Percentiles rank a stretch among this genome's conserved stretches.
Conservation (phyloP, 2,797 vertebrate genomes). For the Decapterus maruadsi region DNA sequence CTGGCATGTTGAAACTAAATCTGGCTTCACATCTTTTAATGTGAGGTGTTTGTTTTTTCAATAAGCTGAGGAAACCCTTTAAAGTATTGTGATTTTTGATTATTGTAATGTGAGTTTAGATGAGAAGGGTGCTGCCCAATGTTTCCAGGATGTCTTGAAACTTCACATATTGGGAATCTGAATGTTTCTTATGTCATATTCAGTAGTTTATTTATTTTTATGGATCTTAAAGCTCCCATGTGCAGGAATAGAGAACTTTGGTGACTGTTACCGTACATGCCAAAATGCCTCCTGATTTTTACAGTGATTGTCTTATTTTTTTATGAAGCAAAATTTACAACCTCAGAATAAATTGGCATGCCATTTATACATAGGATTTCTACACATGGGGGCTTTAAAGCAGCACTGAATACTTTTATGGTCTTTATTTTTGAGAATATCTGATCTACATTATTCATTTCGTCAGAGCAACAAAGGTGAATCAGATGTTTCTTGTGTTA, state of each 20-base stretch:
- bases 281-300: neutral
- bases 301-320: neutral
- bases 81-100: conserved; percentile 50
- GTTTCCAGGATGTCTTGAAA: neutral
- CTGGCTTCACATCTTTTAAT: neutral
- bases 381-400: neutral
- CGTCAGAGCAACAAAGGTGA: neutral
- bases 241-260: conserved; percentile 1
- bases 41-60: neutral
- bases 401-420: neutral
- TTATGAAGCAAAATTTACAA: neutral
- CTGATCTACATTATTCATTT: conserved; percentile 3
- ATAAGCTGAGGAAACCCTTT: conserved; percentile 18
- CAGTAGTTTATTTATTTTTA: conserved; percentile 16
- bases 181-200: neutral
- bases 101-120: neutral
- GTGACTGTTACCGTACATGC: neutral
- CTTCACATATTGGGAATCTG: conserved; percentile 10
- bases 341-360: neutral
- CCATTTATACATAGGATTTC: neutral
- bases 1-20: neutral
- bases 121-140: neutral
- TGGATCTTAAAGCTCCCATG: neutral
- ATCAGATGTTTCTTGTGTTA: conserved; percentile 16
- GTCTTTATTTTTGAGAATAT: neutral